These are phyloP conservation scores for Meghimatium bilineatum DNA, from an alignment of 2,888 invertebrate species.

Conservation along the genomic window DNA sequence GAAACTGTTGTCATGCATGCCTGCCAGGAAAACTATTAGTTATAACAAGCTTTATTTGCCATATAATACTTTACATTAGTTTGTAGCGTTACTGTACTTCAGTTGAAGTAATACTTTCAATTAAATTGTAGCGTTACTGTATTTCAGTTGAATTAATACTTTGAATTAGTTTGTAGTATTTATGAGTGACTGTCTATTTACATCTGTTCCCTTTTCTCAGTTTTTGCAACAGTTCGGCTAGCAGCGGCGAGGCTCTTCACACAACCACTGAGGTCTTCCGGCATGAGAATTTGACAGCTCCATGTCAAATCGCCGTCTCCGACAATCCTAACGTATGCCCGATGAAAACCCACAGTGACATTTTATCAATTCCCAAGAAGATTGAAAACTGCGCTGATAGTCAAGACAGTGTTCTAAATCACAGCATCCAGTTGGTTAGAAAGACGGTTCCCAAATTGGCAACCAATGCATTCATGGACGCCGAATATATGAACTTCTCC, in stretches of 20 bases:
- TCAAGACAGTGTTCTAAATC: constrained; percentile 34
- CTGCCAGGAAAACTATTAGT: too few species aligned
- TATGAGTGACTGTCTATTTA: neutral
- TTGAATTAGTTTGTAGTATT: neutral
- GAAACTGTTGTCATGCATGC: too few species aligned
- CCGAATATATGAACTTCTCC: constrained; percentile 66
- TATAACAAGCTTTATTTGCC: too few species aligned
- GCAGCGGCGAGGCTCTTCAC: constrained; percentile 80
- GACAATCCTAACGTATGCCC: constrained; percentile 77
- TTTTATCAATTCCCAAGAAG: constrained; percentile 55
- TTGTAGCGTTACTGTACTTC: too few species aligned
- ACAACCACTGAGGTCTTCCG: constrained; percentile 80
- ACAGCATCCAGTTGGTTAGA: constrained; percentile 58
- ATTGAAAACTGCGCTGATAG: constrained; percentile 24
- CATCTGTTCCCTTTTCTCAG: constrained; percentile 73
- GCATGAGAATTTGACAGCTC: constrained; percentile 79
- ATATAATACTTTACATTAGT: too few species aligned
- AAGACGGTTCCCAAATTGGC: constrained; percentile 66
- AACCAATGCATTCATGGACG: constrained; percentile 68
- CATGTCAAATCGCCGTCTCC: constrained; percentile 75
- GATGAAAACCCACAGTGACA: constrained; percentile 70
- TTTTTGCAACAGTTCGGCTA: constrained; percentile 81
- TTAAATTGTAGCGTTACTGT: too few species aligned
- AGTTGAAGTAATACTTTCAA: too few species aligned
- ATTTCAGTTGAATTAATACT: too few species aligned